These are phyloP conservation scores for Sylvilagus floridanus DNA, from an alignment of 2,797 vertebrate genomes.

Conservation along the genomic window DNA sequence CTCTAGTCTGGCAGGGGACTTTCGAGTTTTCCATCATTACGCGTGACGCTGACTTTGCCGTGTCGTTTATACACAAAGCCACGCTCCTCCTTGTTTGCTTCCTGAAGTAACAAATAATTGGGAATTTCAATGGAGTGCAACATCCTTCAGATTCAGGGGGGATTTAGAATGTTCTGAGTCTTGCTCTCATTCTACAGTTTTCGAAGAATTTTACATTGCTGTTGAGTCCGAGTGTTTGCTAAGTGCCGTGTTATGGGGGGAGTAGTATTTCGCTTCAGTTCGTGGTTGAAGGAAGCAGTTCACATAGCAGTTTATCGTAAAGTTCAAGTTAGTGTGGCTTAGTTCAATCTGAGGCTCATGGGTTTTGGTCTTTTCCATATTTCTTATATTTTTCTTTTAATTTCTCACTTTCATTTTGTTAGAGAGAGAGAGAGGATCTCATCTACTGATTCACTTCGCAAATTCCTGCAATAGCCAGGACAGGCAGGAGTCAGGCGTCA, in stretches of 20 bases:
- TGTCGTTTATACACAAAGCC: accelerated
- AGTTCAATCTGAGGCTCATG: background rate
- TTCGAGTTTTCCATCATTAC: accelerated
- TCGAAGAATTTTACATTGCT: background rate
- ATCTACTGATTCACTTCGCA: too few relatives aligned
- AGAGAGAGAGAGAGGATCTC: too few relatives aligned
- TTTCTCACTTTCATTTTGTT: too few relatives aligned
- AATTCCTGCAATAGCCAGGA: too few relatives aligned
- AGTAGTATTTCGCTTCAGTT: background rate
- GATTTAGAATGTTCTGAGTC: background rate
- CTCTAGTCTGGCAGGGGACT: too few relatives aligned
- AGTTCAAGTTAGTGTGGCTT: background rate
- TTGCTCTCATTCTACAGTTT: background rate
- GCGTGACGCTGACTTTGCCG: accelerated
- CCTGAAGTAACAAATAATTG: accelerated
- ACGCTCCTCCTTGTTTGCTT: accelerated
- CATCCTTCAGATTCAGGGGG: background rate
- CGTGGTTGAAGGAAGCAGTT: background rate
- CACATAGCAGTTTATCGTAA: background rate
- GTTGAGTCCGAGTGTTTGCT: background rate
- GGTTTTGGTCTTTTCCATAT: background rate
- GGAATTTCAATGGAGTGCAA: background rate
- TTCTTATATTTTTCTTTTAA: background rate
- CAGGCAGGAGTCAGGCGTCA: too few relatives aligned
- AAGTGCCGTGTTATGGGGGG: background rate